A percentile compares a stretch with the other conserved stretches of the same genome.
Conservation (phyloP, 1,140 invertebrate genomes). For the Micrasema longulum region DNA sequence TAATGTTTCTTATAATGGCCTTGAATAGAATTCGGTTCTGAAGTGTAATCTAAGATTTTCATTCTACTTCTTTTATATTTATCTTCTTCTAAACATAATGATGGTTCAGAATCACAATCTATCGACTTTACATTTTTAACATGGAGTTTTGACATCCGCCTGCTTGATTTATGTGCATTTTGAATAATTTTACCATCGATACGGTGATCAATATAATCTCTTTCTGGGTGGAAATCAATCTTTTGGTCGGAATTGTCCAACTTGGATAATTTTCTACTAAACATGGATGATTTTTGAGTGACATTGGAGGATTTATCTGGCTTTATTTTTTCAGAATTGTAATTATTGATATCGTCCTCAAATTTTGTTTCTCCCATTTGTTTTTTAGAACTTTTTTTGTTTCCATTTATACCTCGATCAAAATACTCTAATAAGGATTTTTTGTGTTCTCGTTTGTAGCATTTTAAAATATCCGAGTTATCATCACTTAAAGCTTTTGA, state of each 20-base stretch:
- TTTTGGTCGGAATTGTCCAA: constrained; percentile 53
- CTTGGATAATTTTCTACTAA: constrained; percentile 35
- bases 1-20: constrained; percentile 66
- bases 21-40: constrained; percentile 66
- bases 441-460: constrained; percentile 50
- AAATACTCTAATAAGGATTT: constrained; percentile 44
- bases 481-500: constrained; percentile 50
- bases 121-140: constrained; percentile 74
- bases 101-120: constrained; percentile 75
- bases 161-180: constrained; percentile 66
- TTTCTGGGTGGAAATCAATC: constrained; percentile 61
- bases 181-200: constrained; percentile 67
- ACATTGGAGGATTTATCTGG: constrained; percentile 17
- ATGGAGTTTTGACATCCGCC: constrained; percentile 64
- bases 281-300: constrained; percentile 35
- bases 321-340: constrained; percentile 17
- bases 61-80: constrained; percentile 49
- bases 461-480: constrained; percentile 51
- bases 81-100: constrained; percentile 64
- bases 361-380: constrained; percentile 58
- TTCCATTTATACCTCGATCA: constrained; percentile 40
- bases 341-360: constrained; percentile 64
- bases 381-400: constrained; percentile 26
- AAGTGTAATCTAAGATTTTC: constrained; percentile 68
- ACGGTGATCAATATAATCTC: constrained; percentile 62